Conservation (phyloP, 2,888 invertebrate species). For the Lottia gigantea region DNA sequence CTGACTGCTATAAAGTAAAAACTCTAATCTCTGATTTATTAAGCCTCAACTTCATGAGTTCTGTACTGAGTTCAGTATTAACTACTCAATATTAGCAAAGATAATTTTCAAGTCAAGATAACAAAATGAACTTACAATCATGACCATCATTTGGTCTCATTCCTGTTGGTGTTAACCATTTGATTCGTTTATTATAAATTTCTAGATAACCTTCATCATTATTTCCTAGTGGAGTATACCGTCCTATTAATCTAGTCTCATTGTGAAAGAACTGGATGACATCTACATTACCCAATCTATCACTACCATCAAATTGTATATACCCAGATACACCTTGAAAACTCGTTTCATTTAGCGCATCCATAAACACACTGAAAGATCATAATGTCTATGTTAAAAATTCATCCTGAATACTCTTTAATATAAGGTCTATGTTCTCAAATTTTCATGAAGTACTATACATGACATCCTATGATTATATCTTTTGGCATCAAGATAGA, state of each 20-base stretch:
- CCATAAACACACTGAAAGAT: constrained; percentile 73
- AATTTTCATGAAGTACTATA: no score
- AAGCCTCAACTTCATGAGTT: no score
- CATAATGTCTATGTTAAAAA: no score
- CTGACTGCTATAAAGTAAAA: no score
- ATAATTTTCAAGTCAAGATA: neutral
- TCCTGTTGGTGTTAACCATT: constrained; percentile 76
- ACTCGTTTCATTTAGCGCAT: constrained; percentile 76
- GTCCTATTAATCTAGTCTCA: constrained; percentile 58
- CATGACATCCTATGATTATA: no score
- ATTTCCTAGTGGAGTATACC: constrained; percentile 54
- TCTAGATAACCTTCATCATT: constrained; percentile 40
- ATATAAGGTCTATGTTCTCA: no score
- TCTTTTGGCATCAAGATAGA: no score
- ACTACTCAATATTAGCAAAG: no score
- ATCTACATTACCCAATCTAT: constrained; percentile 71
- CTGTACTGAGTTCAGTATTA: no score
- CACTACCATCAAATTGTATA: constrained; percentile 78
- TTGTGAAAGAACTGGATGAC: constrained; percentile 67
- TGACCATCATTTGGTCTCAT: constrained; percentile 75
- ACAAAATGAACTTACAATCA: constrained; percentile 35
- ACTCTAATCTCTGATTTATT: no score
- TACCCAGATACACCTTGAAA: constrained; percentile 81
- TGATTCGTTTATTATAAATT: constrained; percentile 73
- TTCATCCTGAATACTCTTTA: no score